These are phyloP conservation scores for Anarrhichthys ocellatus DNA, from an alignment of 2,113 vertebrate genomes.

Conservation along the genomic window DNA sequence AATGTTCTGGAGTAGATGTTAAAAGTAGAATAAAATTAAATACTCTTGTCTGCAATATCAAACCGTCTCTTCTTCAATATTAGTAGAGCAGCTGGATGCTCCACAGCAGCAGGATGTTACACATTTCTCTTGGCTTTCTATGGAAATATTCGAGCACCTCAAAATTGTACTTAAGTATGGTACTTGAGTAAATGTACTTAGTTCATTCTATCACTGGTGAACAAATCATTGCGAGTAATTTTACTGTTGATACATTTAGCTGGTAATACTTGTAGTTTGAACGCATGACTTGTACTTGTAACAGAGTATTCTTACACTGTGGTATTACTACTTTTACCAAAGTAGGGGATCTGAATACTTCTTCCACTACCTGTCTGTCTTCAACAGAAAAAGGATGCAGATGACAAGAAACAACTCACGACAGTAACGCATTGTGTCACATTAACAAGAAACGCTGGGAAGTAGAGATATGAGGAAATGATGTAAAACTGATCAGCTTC, in stretches of 20 bases:
- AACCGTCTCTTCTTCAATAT: not conserved
- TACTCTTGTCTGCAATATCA: not conserved
- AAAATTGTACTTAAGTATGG: not conserved
- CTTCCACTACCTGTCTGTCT: not conserved
- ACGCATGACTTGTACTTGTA: not conserved
- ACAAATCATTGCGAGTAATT: not conserved
- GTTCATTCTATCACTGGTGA: not conserved
- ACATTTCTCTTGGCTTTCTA: not conserved
- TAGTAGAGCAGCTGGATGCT: not conserved
- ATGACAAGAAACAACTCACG: not conserved
- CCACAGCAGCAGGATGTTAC: not conserved
- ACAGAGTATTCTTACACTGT: not conserved
- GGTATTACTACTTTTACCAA: not conserved
- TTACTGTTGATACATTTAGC: not conserved
- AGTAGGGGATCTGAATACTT: not conserved
- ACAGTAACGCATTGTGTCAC: constrained; percentile 38
- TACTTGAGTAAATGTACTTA: not conserved
- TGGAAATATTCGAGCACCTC: not conserved
- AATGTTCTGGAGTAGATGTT: not conserved
- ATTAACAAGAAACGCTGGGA: constrained; percentile 56
- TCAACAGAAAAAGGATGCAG: not conserved
- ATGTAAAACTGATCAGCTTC: constrained; percentile 52
- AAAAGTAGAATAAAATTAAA: not conserved
- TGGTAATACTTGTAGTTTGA: not conserved
- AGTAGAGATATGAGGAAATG: constrained; percentile 52